These are phyloP conservation scores for Zygaena filipendulae DNA, from an alignment of 2,888 invertebrate genomes.

Conservation along the genomic window DNA sequence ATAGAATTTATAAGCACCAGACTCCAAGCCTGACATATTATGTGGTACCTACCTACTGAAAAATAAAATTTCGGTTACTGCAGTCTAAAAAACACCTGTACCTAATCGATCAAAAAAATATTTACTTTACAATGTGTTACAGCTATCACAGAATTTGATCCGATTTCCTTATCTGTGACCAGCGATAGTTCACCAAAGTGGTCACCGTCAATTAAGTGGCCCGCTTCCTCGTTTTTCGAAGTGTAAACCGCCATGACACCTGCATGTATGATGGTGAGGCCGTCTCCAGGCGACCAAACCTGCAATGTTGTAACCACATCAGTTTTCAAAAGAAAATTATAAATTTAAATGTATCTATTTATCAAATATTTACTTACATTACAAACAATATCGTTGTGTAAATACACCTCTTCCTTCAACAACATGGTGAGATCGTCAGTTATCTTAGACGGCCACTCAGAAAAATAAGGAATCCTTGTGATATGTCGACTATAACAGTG, in stretches of 20 bases:
- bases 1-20: too few relatives aligned
- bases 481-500: constrained; percentile 16
- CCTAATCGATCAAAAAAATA: neutral
- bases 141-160: constrained; percentile 20
- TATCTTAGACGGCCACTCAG: constrained; percentile 22
- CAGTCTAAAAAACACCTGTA: too few relatives aligned
- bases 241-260: constrained; percentile 25
- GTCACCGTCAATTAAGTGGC: constrained; percentile 27
- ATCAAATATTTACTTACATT: constrained; percentile 19
- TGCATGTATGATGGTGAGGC: constrained; percentile 21
- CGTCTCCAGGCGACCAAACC: constrained; percentile 23
- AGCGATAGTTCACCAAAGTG: constrained; percentile 26
- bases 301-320: constrained; percentile 9
- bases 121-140: constrained; percentile 22
- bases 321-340: constrained; percentile 3
- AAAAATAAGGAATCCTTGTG: constrained; percentile 22
- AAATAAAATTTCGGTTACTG: neutral
- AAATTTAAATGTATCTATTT: constrained; percentile 2
- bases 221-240: constrained; percentile 16
- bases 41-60: too few relatives aligned
- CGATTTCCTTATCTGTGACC: constrained; percentile 23
- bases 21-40: too few relatives aligned
- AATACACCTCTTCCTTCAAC: constrained; percentile 21
- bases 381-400: constrained; percentile 20
- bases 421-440: constrained; percentile 17